These are phyloP conservation scores for Penelope pileata DNA, from an alignment of 2,113 vertebrate genomes.

Conservation along the genomic window DNA sequence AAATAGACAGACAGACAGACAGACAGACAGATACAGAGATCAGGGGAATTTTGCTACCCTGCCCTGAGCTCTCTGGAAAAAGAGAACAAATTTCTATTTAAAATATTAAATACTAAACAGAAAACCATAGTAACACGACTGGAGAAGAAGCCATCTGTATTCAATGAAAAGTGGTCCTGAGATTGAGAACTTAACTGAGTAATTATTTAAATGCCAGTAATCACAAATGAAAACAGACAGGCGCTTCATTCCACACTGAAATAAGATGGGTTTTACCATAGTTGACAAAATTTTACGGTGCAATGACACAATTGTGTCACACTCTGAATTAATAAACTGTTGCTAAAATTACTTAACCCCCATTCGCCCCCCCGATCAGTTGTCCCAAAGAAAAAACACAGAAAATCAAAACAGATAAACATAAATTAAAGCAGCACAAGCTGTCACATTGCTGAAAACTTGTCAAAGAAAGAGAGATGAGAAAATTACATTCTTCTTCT, in stretches of 20 bases:
- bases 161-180: not conserved
- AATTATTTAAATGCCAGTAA: slow-evolving; percentile 29
- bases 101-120: not conserved
- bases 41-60: not conserved
- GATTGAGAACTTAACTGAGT: not conserved
- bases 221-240: slow-evolving; percentile 31
- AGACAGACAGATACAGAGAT: accelerated
- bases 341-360: slow-evolving; percentile 30
- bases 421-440: slow-evolving; percentile 38
- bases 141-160: not conserved
- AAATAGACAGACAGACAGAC: not conserved
- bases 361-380: not conserved
- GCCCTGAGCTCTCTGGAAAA: not conserved
- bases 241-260: not conserved
- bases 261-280: slow-evolving; percentile 13
- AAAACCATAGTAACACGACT: not conserved
- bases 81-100: not conserved
- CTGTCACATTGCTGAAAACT: slow-evolving; percentile 13
- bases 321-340: not conserved
- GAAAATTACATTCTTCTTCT: slow-evolving; percentile 49
- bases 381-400: slow-evolving; percentile 13
- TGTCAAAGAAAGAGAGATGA: slow-evolving; percentile 28
- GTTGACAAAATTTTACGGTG: slow-evolving; percentile 11
- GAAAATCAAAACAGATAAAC: slow-evolving; percentile 48
- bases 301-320: slow-evolving; percentile 37